Evolutionary conservation across 2,113 vertebrate genomes (phyloP), one percentile per base, ranked within the genome.

Genomic region (Orcinus orca): DNA sequence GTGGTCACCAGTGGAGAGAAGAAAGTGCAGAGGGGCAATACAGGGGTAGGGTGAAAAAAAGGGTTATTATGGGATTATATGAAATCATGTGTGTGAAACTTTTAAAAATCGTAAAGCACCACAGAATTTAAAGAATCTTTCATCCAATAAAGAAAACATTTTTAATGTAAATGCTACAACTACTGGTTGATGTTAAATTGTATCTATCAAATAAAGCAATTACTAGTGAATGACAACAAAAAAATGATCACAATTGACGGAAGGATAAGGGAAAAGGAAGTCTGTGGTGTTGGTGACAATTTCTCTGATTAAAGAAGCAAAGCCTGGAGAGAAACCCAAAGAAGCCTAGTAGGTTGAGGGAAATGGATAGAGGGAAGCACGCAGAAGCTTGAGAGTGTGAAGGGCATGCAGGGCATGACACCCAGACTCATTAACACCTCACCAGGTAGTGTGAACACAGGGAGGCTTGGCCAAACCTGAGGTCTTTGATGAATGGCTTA

Each of bases 101-200:
- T 55, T 55, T 36, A 50, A 55, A 80, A 80, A 55, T 21, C 36
- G 20, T 12, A 55, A 55, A n/a, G 33, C 25, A 55, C 50, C 33
- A 55, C 1, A 80, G 50, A 80, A n/a, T 55, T 55, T 80, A 55
- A 55, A 25, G 33, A 79, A 20, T n/a, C 31, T 79, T 55, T 55
- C 20, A 55, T 25, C 55, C 33, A 55, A 36, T 25, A 2, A 79
- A 36, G 25, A 68, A 76, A 23, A 55, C n/a, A 31, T 2, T 13
- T 79, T 36, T 80, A 97, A 98, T 98, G 97, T 95, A 98, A 98
- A 98, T 96, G 79, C 62, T 97, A 36, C 41, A 95, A 98, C 93
- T 97, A 36, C 96, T 96, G 82, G 97, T 97, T 97, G 88, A 97
- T 76, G 88, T 94, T 97, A 97, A 97, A 96, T 95, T 98, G 33